Conservation (phyloP, 1,140 invertebrate genomes). For the Helicoverpa armigera region DNA sequence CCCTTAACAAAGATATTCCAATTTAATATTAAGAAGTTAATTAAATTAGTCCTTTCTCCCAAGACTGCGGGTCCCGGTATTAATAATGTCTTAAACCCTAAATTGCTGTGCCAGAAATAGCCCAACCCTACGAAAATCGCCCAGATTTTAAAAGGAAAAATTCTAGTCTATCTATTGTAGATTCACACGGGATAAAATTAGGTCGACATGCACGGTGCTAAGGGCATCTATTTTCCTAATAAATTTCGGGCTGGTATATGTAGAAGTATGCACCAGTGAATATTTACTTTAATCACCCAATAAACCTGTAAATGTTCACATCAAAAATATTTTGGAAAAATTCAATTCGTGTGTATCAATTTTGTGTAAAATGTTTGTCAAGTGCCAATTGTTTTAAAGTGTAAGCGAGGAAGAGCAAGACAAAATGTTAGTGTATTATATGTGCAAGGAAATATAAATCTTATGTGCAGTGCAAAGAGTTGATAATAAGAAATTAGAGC, state of each 20-base stretch:
- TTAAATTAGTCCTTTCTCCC: slow-evolving; percentile 9
- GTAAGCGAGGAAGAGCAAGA: slow-evolving; percentile 77
- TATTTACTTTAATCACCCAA: slow-evolving; percentile 63
- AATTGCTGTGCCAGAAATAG: slow-evolving; percentile 25
- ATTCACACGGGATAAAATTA: slow-evolving; percentile 61
- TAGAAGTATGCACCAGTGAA: slow-evolving; percentile 85
- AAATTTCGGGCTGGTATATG: slow-evolving; percentile 83
- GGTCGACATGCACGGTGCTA: slow-evolving; percentile 76
- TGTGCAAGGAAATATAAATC: slow-evolving; percentile 82
- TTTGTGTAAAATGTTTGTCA: slow-evolving; percentile 42
- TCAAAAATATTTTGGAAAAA: slow-evolving; percentile 25
- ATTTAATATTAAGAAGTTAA: slow-evolving; percentile 15
- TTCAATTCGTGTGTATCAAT: slow-evolving; percentile 43
- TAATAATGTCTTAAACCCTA: slow-evolving; percentile 27
- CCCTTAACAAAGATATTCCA: neutral
- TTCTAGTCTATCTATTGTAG: slow-evolving; percentile 58
- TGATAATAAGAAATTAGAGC: slow-evolving; percentile 73
- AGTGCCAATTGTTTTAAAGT: slow-evolving; percentile 46
- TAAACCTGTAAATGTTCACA: slow-evolving; percentile 63
- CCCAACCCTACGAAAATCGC: slow-evolving; percentile 39
- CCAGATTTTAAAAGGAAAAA: slow-evolving; percentile 40
- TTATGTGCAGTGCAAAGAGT: slow-evolving; percentile 83
- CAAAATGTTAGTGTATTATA: slow-evolving; percentile 73
- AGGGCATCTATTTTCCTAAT: slow-evolving; percentile 69
- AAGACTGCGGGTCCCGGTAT: neutral